Evolutionary conservation across 2,888 invertebrate genomes (phyloP).

Genomic region (Drosophila anomalata): DNA sequence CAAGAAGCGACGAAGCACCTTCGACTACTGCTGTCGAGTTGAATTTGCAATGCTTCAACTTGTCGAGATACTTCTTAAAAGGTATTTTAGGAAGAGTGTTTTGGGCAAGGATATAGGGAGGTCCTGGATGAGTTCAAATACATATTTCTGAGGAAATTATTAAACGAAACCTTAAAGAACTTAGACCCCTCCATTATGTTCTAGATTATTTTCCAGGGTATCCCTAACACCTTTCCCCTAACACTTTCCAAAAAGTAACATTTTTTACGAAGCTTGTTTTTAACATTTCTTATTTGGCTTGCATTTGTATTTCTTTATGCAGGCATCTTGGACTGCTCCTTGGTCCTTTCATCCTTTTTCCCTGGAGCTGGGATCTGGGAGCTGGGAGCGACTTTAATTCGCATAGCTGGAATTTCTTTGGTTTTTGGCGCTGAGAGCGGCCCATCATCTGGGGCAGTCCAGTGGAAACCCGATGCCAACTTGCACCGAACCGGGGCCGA

Average conservation of each 20-base stretch:
- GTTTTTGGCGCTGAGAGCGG: constrained; percentile 54
- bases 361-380: constrained; percentile 21
- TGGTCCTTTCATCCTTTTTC: constrained; percentile 11
- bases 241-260: background rate
- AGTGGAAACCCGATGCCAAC: constrained; percentile 4
- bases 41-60: constrained; percentile 67
- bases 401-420: constrained; percentile 55
- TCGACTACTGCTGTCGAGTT: constrained; percentile 62
- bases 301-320: constrained; percentile 56
- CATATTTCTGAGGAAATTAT: no score
- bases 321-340: constrained; percentile 51
- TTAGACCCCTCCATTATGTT: background rate
- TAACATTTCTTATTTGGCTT: constrained; percentile 43
- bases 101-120: background rate
- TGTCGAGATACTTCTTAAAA: constrained; percentile 14
- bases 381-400: constrained; percentile 62
- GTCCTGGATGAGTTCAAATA: background rate
- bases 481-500: background rate
- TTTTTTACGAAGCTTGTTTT: constrained; percentile 57
- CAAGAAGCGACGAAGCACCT: constrained; percentile 68
- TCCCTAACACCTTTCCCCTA: background rate
- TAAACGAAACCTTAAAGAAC: no score
- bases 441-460: constrained; percentile 44
- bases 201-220: constrained; percentile 10
- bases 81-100: background rate